A percentile compares a stretch with the other conserved stretches of the same genome.
These are phyloP conservation scores for Notiomystis cincta DNA, from an alignment of 2,113 vertebrate species.

Conservation along the genomic window DNA sequence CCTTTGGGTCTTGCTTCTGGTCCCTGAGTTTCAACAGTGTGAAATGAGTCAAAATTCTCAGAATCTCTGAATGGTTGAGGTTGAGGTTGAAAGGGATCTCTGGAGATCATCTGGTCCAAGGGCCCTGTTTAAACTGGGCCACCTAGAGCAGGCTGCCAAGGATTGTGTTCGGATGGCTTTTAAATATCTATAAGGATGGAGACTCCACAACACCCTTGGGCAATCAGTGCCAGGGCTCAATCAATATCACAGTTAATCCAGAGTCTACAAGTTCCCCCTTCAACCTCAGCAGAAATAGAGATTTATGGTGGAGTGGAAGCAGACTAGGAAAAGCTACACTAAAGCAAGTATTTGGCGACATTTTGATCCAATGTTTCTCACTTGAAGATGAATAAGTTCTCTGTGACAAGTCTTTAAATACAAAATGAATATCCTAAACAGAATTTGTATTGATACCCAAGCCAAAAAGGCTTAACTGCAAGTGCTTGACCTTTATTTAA, in stretches of 20 bases:
- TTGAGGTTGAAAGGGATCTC: not conserved
- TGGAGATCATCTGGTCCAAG: not conserved
- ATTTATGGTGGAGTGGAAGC: not conserved
- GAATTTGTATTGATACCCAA: not conserved
- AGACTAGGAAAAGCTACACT: not conserved
- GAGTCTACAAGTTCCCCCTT: not conserved
- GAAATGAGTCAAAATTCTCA: not conserved
- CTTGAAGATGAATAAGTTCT: not conserved
- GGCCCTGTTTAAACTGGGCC: fast-evolving
- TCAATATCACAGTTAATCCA: not conserved
- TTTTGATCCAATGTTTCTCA: not conserved
- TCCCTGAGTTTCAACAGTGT: not conserved
- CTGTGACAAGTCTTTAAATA: not conserved
- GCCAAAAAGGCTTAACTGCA: not conserved
- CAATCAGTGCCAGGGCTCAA: not conserved
- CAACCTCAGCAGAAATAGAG: not conserved
- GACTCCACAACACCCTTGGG: not conserved
- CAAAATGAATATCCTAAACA: not conserved
- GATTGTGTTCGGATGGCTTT: not conserved
- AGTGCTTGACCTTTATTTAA: not conserved
- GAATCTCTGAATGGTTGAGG: not conserved
- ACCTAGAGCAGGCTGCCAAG: not conserved
- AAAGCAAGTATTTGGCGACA: not conserved
- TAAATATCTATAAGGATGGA: not conserved
- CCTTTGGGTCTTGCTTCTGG: not conserved